A percentile compares a stretch with the other conserved stretches of the same genome.
Conservation (phyloP, 2,113 vertebrate species). For the Aplodontia rufa region DNA sequence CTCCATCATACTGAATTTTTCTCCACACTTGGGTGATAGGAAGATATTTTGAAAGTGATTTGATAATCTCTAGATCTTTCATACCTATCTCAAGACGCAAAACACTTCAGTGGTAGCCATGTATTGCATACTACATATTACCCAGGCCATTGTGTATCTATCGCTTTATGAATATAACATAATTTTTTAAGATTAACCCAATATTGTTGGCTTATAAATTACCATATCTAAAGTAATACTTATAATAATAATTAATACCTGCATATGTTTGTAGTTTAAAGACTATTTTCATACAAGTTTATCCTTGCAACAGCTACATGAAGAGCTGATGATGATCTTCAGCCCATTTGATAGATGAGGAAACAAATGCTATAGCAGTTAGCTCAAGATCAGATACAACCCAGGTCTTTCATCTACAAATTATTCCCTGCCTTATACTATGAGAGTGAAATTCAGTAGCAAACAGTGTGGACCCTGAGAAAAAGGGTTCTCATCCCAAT, state of each 20-base stretch:
- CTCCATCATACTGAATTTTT: background rate
- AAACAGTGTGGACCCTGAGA: background rate
- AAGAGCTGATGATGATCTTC: background rate
- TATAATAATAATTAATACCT: background rate
- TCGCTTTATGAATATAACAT: background rate
- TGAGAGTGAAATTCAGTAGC: background rate
- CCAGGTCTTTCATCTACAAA: background rate
- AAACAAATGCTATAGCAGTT: background rate
- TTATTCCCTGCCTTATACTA: background rate
- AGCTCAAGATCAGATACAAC: background rate
- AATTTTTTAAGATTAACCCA: background rate
- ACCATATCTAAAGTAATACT: background rate
- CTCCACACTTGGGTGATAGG: background rate
- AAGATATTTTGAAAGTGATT: constrained; percentile 43
- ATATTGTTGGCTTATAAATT: background rate
- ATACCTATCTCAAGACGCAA: background rate
- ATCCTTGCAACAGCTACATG: background rate
- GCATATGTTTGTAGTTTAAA: background rate
- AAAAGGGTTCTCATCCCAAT: background rate
- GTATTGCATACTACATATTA: background rate
- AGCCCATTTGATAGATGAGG: background rate
- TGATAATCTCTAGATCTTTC: background rate
- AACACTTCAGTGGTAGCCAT: background rate
- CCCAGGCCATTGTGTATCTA: background rate
- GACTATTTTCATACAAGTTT: background rate